Base-by-base conservation (phyloP, 1,140 invertebrate genomes). In the Megalonaias nervosa region DNA sequence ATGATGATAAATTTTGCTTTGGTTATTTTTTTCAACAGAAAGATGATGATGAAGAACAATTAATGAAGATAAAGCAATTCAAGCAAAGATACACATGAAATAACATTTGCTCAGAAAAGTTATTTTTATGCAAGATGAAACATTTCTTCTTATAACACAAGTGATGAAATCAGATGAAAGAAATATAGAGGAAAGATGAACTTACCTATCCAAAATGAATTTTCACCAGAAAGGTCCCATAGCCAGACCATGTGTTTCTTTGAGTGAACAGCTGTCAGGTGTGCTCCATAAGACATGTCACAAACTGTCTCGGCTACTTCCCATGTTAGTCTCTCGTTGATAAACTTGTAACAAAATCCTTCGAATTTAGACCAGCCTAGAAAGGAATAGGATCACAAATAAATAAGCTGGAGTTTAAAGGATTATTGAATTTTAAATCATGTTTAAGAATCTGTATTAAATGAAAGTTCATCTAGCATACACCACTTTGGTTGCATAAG, bases 131-230 rank as follows among this genome's bases (percentile, higher is more conserved):
- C 67, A 57, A 56, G 38, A 16, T 67, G 62, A 19, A 74, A 64
- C 11, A n/a, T 67, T 55, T 23, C 14, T 59, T 67, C 26, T 74
- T 17, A 26, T n/a, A 65, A 21, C 65, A 57, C n/a, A 48, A 26
- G 23, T 19, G 19, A 73, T 31, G 26, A 21, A 69, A 65, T 16
- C 21, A 16, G 26, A 19, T 55, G 21, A 13, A 13, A 19, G 26
- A 26, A 23, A 19, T 58, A 62, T 21, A 0, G 38, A 48, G 11
- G 38, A 62, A 59, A 12, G 58, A 21, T 17, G 17, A 26, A 72
- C 84, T 83, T 71, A 90, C 89, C 87, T 21, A 90, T 89, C 89
- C 89, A 90, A 75, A 87, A 90, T 13, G 86, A 81, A 56, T 87
- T 88, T 70, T 81, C 83, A 5, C 81, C 80, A 48, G 80, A 75